Conservation (phyloP, 2,888 invertebrate genomes). For the Entomobrya proxima region DNA sequence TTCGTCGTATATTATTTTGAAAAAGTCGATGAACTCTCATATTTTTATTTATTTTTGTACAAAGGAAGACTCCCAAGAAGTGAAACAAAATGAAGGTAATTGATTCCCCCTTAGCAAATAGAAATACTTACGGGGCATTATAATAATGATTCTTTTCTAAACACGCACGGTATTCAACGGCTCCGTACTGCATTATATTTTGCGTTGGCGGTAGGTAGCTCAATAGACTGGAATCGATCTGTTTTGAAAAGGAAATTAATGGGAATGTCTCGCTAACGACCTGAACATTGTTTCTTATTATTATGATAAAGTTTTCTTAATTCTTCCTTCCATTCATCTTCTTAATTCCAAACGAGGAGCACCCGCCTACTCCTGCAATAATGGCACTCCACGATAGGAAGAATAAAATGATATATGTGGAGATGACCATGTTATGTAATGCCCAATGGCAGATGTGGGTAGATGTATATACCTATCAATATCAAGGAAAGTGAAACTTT, state of each 20-base stretch:
- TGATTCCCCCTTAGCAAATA: background rate
- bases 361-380: background rate
- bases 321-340: background rate
- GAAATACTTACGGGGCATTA: background rate
- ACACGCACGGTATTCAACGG: background rate
- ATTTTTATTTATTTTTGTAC: background rate
- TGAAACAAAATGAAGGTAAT: background rate
- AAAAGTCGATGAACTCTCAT: background rate
- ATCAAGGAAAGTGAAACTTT: conserved; percentile 17
- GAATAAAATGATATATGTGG: background rate
- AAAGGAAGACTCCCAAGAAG: background rate
- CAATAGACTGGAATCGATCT: background rate
- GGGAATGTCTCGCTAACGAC: background rate
- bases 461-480: too few relatives aligned
- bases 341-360: background rate
- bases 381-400: background rate
- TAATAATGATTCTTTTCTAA: background rate
- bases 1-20: background rate
- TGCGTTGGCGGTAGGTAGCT: background rate
- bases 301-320: background rate
- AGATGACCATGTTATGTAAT: background rate
- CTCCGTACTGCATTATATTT: too few relatives aligned
- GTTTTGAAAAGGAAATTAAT: background rate
- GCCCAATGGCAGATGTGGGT: too few relatives aligned
- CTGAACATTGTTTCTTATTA: background rate